phyloP scores from a whole-genome alignment of 2,113 vertebrate genomes.

The Petrocephalus zakoni region DNA sequence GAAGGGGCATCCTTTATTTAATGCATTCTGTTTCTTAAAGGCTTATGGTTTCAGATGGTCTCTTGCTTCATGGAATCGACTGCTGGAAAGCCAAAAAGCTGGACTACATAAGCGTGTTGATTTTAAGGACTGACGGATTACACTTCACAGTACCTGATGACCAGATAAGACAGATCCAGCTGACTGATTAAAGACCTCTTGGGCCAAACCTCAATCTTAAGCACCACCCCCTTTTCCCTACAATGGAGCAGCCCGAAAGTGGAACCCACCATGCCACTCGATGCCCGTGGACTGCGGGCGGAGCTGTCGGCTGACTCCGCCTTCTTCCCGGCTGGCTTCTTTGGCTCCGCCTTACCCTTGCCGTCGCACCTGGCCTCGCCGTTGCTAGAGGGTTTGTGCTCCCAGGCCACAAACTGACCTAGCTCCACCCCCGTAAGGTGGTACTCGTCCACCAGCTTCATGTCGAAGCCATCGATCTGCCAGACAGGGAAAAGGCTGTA shows the following conservation, averaged over 20 bases:
- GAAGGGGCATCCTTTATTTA: neutral
- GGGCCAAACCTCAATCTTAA: neutral
- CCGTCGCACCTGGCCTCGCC: slow-evolving; percentile 72
- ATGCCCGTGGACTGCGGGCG: slow-evolving; percentile 51
- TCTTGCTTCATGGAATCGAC: neutral
- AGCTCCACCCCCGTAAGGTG: slow-evolving; percentile 77
- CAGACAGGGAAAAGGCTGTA: neutral
- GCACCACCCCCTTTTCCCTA: neutral
- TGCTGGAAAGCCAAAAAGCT: neutral
- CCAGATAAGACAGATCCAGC: neutral
- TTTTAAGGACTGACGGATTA: neutral
- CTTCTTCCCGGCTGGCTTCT: slow-evolving; percentile 59
- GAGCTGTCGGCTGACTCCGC: slow-evolving; percentile 49
- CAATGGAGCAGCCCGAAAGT: neutral
- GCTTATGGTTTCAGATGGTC: neutral
- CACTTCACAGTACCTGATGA: neutral
- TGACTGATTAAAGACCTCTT: neutral
- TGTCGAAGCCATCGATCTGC: slow-evolving; percentile 89
- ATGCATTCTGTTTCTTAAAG: neutral
- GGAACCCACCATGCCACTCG: slow-evolving; percentile 75
- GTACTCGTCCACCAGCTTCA: slow-evolving; percentile 86
- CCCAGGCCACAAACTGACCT: slow-evolving; percentile 80
- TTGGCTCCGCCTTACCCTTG: slow-evolving; percentile 70
- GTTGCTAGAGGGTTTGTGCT: slow-evolving; percentile 71
- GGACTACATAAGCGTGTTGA: neutral